A percentile compares a stretch with the other conserved stretches of the same genome.
These are phyloP conservation scores for Thereva nobilitata DNA, from an alignment of 2,888 invertebrate species.

Conservation along the genomic window DNA sequence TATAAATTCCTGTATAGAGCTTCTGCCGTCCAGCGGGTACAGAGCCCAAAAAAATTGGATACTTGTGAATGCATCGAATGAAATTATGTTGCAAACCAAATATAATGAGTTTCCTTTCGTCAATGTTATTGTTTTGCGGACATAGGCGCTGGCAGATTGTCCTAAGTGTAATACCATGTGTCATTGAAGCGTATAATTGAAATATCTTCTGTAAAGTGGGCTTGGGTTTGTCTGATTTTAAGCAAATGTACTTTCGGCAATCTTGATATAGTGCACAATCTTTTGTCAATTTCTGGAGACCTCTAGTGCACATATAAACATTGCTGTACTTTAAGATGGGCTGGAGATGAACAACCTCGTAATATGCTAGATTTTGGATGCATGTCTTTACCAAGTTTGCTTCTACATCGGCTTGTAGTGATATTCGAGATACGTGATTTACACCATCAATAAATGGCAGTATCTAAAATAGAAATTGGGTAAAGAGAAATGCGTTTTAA, in stretches of 20 bases:
- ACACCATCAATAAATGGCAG: conserved; percentile 89
- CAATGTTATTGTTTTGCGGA: conserved; percentile 62
- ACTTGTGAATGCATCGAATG: conserved; percentile 64
- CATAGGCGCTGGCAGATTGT: conserved; percentile 71
- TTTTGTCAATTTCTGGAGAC: conserved; percentile 69
- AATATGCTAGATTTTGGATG: conserved; percentile 87
- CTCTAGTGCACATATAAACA: conserved; percentile 79
- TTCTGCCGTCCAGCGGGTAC: conserved; percentile 62
- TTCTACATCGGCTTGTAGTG: conserved; percentile 88
- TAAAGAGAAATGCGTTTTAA: neutral
- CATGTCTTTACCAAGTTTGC: conserved; percentile 92
- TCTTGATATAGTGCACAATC: conserved; percentile 70
- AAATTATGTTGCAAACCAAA: conserved; percentile 65
- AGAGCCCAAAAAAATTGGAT: conserved; percentile 60
- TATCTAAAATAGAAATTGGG: conserved; percentile 45
- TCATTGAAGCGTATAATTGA: conserved; percentile 69
- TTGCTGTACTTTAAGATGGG: conserved; percentile 86
- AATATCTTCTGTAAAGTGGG: conserved; percentile 57
- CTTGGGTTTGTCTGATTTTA: conserved; percentile 51
- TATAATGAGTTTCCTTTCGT: conserved; percentile 62
- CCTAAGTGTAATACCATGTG: conserved; percentile 70
- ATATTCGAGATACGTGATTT: conserved; percentile 88
- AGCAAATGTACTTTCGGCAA: conserved; percentile 63
- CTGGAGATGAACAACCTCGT: conserved; percentile 72
- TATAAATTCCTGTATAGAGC: conserved; percentile 78